Evolutionary conservation across 2,797 vertebrate genomes (phyloP), one percentile per base, ranked within the genome.

Genomic region (Gymnopithys bicolor): DNA sequence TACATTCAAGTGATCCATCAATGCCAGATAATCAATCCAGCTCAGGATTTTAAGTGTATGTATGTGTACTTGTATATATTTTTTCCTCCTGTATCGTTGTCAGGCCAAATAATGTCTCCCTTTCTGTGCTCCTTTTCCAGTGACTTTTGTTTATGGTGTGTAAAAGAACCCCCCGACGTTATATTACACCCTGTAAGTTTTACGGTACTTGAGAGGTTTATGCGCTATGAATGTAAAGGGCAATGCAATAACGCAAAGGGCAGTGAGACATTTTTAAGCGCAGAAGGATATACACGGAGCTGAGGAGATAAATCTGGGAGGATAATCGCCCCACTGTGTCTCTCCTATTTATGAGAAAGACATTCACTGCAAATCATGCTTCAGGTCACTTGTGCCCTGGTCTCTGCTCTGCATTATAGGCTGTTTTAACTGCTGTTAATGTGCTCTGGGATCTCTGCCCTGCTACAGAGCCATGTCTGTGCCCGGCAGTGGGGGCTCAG

Each of bases 1-100:
- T 98, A 98, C 98, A 98, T 97, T 98, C 97, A 97, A 98, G 98
- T 94, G 97, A 98, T 99, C 98, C 95, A 98, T 99, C 98, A 98
- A 93, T 89, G 96, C 96, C 98, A 98, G 95, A 97, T 98, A 98
- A 98, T 99, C 98, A 98, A 98, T 98, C 98, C 97, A 96, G 94
- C 97, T 95, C 84, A 71, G 97, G 98, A 98, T 98, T 98, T 98
- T 96, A 94, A 97, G 97, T 62, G n/a, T 48, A 51, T 68, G 39
- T 64, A 11, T 78, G 30, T 62, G 96, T 74, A 95, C 95, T 70
- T 68, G 76, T 71, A 9, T 45, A 79, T 71, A 66, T 84, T 10
- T 95, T 98, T 98, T 97, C 96, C 97, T 98, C 98, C 97, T 93
- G 92, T 80, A 56, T 83, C 25, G 4, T 80, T 89, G 84, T 92